Evolutionary conservation across 2,888 invertebrate species (phyloP), one percentile per base, ranked within the genome.

Genomic region (Trichogramma dendrolimi): DNA sequence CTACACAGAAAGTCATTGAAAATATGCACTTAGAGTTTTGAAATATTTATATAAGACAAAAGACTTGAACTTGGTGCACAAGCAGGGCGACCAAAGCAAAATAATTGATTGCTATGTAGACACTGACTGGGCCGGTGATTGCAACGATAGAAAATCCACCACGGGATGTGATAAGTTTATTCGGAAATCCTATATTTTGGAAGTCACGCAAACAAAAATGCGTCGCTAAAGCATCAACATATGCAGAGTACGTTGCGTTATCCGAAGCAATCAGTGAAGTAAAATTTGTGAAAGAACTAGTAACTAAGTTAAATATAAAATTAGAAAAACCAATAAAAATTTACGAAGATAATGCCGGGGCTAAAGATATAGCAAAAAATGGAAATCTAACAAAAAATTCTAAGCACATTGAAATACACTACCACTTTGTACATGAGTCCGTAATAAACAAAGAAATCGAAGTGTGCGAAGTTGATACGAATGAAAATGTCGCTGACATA

Each of bases 351-450:
- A 55, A 60, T 46, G n/a, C 46, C 5, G 60, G 60, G 41, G 55
- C 55, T 42, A 55, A 43, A 55, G 40, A 40, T 55, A 48, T 60
- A 14, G 11, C 44, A 73, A 76, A 76, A 79, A 76, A 79, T 79
- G 80, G 38, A 53, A 63, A 55, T 38, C 55, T 55, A 2, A 64
- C 44, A 39, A 55, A 63, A 55, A 60, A 46, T 52, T 56, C 51
- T 47, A 55, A 49, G 39, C 51, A 55, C 40, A 55, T 14, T 60
- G 51, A 60, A 7, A 44, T 60, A 11, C 27, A 53, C 47, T 57
- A 55, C 49, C 55, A 55, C 49, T 55, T 14, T 55, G 60, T 60
- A 6, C 48, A 60, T 44, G 55, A 51, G 14, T 14, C 14, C 14
- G 14, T 14, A 14, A 14, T 14, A 14, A 14, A 14, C 14, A 14